Conservation (phyloP, 53 echinoderm and acorn worm genomes). For the Paracentrotus lividus region DNA sequence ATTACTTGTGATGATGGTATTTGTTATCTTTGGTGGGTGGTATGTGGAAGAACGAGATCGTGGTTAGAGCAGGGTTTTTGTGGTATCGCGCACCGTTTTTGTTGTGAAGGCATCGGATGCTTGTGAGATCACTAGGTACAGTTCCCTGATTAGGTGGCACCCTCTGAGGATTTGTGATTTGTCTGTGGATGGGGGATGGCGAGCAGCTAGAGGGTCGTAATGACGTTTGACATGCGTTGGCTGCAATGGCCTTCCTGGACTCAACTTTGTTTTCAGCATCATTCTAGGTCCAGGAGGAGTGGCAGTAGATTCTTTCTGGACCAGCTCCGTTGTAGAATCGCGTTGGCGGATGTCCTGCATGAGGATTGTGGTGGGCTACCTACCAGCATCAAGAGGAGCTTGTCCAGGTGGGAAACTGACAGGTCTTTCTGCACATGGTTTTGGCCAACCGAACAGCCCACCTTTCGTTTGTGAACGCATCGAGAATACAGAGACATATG, state of each 20-base stretch:
- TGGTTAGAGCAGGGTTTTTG: slow-evolving; percentile 67
- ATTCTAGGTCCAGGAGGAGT: background rate
- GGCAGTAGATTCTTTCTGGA: background rate
- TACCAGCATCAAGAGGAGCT: background rate
- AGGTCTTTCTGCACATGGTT: slow-evolving; percentile 32
- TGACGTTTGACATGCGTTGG: slow-evolving; percentile 17
- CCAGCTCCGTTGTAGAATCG: slow-evolving; percentile 26
- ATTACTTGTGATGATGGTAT: too few relatives aligned
- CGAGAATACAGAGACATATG: slow-evolving; percentile 88
- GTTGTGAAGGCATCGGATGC: slow-evolving; percentile 51
- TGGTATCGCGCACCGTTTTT: slow-evolving; percentile 70
- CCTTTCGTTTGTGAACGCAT: slow-evolving; percentile 81
- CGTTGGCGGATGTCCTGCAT: background rate
- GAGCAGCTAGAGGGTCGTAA: slow-evolving; percentile 32
- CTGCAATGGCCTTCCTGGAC: slow-evolving; percentile 50
- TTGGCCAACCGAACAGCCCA: slow-evolving; percentile 87
- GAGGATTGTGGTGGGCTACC: background rate
- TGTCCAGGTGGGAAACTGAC: slow-evolving; percentile 38
- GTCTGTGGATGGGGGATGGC: background rate
- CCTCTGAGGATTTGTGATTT: slow-evolving; percentile 30
- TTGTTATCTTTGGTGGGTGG: too few relatives aligned
- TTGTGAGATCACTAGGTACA: slow-evolving; percentile 39
- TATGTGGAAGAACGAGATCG: slow-evolving; percentile 50
- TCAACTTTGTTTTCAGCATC: slow-evolving; percentile 49
- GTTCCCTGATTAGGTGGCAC: background rate